phyloP scores from a whole-genome alignment of 2,888 invertebrate genomes.

The Drosophila fungiperda region DNA sequence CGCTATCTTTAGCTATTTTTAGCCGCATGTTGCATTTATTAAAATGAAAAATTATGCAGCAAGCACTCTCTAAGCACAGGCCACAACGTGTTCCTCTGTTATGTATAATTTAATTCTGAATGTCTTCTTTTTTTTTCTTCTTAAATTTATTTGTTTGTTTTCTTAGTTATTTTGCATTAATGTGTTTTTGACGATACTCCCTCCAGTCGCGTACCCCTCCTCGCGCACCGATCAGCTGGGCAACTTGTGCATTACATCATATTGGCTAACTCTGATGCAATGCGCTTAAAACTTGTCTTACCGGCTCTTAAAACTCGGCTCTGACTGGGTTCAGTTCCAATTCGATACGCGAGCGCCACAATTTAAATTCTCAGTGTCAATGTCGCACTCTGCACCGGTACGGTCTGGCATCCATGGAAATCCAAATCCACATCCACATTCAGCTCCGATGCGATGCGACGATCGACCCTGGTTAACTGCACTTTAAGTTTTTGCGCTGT shows the following conservation, averaged over 20 bases:
- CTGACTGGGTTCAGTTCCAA: conserved; percentile 60
- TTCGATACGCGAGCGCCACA: conserved; percentile 80
- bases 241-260: conserved; percentile 71
- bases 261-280: conserved; percentile 71
- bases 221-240: conserved; percentile 3
- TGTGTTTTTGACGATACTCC: conserved; percentile 34
- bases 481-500: conserved; percentile 61
- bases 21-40: conserved; percentile 70
- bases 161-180: conserved; percentile 34
- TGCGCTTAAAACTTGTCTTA: conserved; percentile 74
- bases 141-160: not conserved
- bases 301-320: conserved; percentile 49
- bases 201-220: conserved; percentile 2
- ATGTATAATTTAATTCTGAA: conserved; percentile 46
- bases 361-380: conserved; percentile 80
- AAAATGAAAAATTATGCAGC: conserved; percentile 75
- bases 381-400: conserved; percentile 55
- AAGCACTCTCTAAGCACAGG: conserved; percentile 22
- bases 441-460: conserved; percentile 6
- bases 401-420: conserved; percentile 6
- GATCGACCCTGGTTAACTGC: conserved; percentile 60
- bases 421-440: not conserved
- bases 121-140: conserved; percentile 11
- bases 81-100: conserved; percentile 31
- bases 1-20: conserved; percentile 60